Conservation (phyloP, 2,888 invertebrate genomes). For the Drosophila siamana region DNA sequence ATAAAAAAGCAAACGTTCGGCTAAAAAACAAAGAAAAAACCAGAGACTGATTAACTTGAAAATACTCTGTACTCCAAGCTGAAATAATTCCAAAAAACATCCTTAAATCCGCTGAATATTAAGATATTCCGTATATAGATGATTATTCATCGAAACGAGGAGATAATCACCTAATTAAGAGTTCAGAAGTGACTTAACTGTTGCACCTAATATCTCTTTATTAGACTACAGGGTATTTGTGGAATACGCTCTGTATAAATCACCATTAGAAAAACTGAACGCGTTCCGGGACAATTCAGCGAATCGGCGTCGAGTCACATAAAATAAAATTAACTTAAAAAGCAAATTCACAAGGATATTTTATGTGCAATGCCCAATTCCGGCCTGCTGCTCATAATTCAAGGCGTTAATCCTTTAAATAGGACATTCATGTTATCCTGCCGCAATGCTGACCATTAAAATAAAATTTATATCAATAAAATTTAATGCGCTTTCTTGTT, state of each 20-base stretch:
- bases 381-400: conserved; percentile 76
- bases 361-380: conserved; percentile 66
- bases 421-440: conserved; percentile 84
- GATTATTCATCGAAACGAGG: no score
- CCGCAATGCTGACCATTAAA: conserved; percentile 74
- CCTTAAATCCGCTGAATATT: no score
- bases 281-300: conserved; percentile 46
- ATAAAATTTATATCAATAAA: conserved; percentile 81
- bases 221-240: conserved; percentile 39
- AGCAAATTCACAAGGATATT: conserved; percentile 80
- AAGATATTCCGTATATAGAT: no score
- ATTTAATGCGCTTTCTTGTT: conserved; percentile 62
- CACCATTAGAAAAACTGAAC: conserved; percentile 76
- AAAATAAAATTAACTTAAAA: conserved; percentile 85
- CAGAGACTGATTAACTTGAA: not conserved
- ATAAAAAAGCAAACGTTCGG: conserved; percentile 61
- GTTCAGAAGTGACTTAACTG: no score
- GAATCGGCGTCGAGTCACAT: conserved; percentile 64
- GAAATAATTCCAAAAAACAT: not conserved
- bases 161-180: no score
- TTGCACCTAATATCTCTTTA: not conserved
- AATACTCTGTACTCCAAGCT: conserved; percentile 2
- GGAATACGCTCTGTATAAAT: conserved; percentile 59
- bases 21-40: conserved; percentile 11
- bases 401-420: conserved; percentile 85